Conservation (phyloP, 2,888 invertebrate genomes). For the Exephanes ischioxanthus region DNA sequence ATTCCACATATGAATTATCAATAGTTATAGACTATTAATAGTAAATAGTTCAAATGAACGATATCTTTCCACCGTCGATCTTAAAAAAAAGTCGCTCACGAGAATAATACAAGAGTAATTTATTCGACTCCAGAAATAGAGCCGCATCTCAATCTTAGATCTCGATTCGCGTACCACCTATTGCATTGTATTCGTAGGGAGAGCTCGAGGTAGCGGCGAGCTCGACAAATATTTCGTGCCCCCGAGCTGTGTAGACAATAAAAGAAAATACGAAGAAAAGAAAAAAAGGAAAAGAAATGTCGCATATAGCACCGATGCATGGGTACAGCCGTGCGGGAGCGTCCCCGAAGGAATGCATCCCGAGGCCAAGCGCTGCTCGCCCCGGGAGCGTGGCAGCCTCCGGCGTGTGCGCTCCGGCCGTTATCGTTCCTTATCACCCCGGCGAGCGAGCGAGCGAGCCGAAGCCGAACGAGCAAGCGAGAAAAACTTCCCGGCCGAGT, state of each 20-base stretch:
- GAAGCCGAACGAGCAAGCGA: slow-evolving; percentile 42
- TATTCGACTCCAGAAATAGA: slow-evolving; percentile 54
- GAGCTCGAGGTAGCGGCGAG: slow-evolving; percentile 36
- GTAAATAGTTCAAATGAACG: not conserved
- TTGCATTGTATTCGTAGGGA: slow-evolving; percentile 36
- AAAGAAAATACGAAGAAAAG: slow-evolving; percentile 17
- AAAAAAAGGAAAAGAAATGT: slow-evolving; percentile 34
- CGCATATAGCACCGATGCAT: slow-evolving; percentile 46
- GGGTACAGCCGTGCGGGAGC: slow-evolving; percentile 30
- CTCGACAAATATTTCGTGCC: slow-evolving; percentile 61
- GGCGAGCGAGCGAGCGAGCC: slow-evolving; percentile 51
- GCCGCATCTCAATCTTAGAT: slow-evolving; percentile 53
- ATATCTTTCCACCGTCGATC: not conserved
- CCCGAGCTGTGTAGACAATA: slow-evolving; percentile 45
- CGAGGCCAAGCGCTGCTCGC: slow-evolving; percentile 50
- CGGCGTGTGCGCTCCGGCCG: slow-evolving; percentile 49
- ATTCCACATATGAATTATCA: no score
- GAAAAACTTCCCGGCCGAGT: slow-evolving; percentile 2
- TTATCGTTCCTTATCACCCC: slow-evolving; percentile 66
- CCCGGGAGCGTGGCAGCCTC: slow-evolving; percentile 47
- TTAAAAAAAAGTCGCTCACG: not conserved
- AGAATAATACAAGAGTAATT: slow-evolving; percentile 38
- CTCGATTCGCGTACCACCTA: slow-evolving; percentile 43
- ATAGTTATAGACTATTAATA: not conserved
- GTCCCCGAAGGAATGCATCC: slow-evolving; percentile 65